Base-by-base conservation (phyloP, 37 sponge, comb jelly and placozoan species). In the Halichondria panicea region DNA sequence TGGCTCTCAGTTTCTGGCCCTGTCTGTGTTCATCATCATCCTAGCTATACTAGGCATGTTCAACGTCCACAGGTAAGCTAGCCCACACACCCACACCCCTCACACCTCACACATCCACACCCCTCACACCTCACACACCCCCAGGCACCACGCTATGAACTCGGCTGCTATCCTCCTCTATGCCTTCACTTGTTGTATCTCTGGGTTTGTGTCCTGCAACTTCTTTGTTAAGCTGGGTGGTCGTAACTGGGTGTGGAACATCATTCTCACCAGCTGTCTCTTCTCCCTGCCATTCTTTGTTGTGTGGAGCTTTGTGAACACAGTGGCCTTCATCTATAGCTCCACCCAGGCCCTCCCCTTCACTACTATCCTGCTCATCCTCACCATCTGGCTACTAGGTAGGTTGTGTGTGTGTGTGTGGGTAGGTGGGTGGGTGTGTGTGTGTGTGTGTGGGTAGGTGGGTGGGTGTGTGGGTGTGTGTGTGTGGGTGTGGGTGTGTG, bases 271-370 rank as follows among this genome's bases (percentile, higher is more conserved):
- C 4, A 73, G 92, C 63, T 73, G 77, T 43, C 84, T 95, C 34
- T 95, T 95, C 65, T 72, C 68, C 55, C 69, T 86, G 11, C 96
- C 96, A 4, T 95, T 95, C 83, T 93, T 95, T 68, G 34, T 92
- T 31, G 64, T 89, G 21, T 95, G 96, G 96, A 89, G 94, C 74
- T 48, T 81, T 18, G 83, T 92, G n/a, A 95, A 95, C 76, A 65
- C 93, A 11, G 83, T 95, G 39, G 96, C 96, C 31, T 95, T 90
- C 93, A 31, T 50, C 44, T 54, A 88, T 43, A 74, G 77, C 35
- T 92, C 93, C 55, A 95, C 96, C 13, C 96, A 95, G 45, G 96
- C 96, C 43, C 90, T 95, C 0, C 96, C 96, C 55, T 89, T 92
- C 81, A 82, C 96, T 32, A 95, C 96, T 13, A 89, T 95, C 38